A percentile compares a stretch with the other conserved stretches of the same genome.
These are phyloP conservation scores for Turdus rufiventris DNA, from an alignment of 2,113 vertebrate species.

Conservation along the genomic window DNA sequence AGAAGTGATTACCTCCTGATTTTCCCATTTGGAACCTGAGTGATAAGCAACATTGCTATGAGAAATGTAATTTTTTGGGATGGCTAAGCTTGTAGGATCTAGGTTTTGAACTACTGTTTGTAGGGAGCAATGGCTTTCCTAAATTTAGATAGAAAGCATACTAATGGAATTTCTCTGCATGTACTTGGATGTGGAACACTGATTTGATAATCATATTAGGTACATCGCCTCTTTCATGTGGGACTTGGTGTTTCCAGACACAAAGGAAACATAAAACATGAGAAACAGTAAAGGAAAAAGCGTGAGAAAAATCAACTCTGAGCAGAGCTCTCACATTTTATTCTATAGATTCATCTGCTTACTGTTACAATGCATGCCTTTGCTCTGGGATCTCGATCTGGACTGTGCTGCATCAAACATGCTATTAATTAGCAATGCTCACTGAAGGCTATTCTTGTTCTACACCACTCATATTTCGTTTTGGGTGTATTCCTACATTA, in stretches of 20 bases:
- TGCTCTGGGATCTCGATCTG: conserved; percentile 41
- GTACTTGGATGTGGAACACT: neutral
- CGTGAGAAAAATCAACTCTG: neutral
- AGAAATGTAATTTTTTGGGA: neutral
- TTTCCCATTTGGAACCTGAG: neutral
- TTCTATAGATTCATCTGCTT: conserved; percentile 39
- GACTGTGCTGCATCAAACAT: conserved; percentile 35
- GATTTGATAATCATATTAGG: neutral
- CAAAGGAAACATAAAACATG: neutral
- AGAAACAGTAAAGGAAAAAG: neutral
- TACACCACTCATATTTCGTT: conserved; percentile 37
- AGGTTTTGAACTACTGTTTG: neutral
- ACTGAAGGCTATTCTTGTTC: conserved; percentile 61
- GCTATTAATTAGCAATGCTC: conserved; percentile 60
- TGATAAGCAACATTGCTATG: neutral
- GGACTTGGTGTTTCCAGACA: neutral
- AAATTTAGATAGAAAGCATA: neutral
- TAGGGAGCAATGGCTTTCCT: neutral
- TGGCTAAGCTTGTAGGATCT: neutral
- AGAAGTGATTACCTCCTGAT: neutral
- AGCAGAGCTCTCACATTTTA: neutral
- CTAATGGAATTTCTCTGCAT: neutral
- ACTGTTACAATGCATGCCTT: conserved; percentile 1
- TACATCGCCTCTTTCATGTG: neutral
- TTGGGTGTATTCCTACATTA: conserved; percentile 50